phyloP scores from a whole-genome alignment of 2,113 vertebrate species.

The Tupaia chinensis region DNA sequence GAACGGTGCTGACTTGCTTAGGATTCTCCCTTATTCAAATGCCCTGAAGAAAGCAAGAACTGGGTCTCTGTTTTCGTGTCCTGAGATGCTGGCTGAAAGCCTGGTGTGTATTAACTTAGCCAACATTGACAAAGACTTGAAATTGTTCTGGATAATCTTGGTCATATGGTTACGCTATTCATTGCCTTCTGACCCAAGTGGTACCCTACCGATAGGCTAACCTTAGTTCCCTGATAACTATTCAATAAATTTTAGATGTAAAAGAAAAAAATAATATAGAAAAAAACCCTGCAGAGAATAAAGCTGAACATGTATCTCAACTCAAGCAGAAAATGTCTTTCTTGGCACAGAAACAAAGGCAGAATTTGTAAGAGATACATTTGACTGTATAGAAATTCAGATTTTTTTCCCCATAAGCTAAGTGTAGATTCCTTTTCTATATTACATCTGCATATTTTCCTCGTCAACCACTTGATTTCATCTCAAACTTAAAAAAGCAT shows the following conservation, averaged over 20 bases:
- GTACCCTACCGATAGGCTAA: background rate
- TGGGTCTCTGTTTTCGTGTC: background rate
- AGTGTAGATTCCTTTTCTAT: background rate
- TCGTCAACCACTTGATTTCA: background rate
- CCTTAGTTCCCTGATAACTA: background rate
- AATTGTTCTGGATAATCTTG: background rate
- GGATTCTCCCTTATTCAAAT: background rate
- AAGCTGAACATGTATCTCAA: background rate
- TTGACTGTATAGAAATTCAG: background rate
- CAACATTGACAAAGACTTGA: background rate
- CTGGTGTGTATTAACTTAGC: background rate
- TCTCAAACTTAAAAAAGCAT: background rate
- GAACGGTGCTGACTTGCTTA: background rate
- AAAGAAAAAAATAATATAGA: background rate
- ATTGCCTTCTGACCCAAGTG: background rate
- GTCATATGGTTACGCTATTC: background rate
- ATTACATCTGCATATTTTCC: background rate
- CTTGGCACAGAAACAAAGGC: background rate
- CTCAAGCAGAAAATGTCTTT: background rate
- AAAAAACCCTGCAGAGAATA: background rate
- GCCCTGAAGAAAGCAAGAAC: background rate
- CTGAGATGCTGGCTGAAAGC: background rate
- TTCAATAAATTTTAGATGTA: background rate
- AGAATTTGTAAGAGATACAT: constrained; percentile 11
- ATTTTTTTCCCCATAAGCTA: background rate